A percentile compares a stretch with the other conserved stretches of the same genome.
Evolutionary conservation across 2,797 vertebrate genomes (phyloP).

Genomic region (Carapus acus): DNA sequence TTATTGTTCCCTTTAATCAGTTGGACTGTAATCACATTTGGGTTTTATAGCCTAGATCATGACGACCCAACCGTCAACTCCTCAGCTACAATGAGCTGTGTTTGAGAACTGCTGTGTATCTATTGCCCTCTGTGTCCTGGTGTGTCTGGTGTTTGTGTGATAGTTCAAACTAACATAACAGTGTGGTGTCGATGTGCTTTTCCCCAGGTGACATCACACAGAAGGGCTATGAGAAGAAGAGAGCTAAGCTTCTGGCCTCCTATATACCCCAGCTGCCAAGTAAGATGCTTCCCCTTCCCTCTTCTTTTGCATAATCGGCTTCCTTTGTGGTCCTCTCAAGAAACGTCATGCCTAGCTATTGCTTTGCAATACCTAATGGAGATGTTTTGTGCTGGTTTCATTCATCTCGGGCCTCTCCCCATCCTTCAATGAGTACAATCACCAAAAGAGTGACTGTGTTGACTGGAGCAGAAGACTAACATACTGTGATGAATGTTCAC

Average conservation of each 20-base stretch:
- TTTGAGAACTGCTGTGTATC: no score
- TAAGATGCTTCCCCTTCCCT: constrained; percentile 59
- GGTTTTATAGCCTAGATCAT: constrained; percentile 39
- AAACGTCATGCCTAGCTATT: background rate
- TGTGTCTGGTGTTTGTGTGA: constrained; percentile 47
- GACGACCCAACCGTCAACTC: no score
- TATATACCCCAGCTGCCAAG: constrained; percentile 85
- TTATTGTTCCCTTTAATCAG: constrained; percentile 51
- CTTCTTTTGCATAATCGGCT: background rate
- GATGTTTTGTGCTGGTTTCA: no score
- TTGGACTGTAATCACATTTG: constrained; percentile 46
- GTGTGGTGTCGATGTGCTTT: constrained; percentile 61
- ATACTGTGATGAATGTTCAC: no score
- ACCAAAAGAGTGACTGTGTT: no score
- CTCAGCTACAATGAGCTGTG: no score
- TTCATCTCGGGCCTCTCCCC: no score
- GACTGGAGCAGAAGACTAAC: no score
- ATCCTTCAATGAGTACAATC: no score
- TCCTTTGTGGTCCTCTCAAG: constrained; percentile 6
- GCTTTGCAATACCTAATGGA: no score
- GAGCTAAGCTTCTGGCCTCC: constrained; percentile 85
- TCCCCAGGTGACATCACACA: constrained; percentile 95
- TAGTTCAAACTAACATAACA: constrained; percentile 56
- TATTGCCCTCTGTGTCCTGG: constrained; percentile 14
- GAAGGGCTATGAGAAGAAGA: constrained; percentile 98